A percentile compares a stretch with the other conserved stretches of the same genome.
Conservation (phyloP, 1,140 invertebrate species). For the Triops cancriformis region DNA sequence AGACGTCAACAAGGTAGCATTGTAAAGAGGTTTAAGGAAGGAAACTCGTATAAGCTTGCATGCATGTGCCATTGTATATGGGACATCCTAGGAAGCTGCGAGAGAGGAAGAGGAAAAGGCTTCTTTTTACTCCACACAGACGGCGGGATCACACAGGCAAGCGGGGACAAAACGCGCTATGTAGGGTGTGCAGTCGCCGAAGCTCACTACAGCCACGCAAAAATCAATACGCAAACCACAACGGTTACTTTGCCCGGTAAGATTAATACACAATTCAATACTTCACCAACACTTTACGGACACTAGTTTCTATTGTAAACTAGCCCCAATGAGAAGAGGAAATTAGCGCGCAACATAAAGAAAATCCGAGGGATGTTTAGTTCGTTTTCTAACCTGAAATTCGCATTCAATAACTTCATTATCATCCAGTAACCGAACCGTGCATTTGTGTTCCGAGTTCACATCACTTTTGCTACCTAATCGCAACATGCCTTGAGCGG, state of each 20-base stretch:
- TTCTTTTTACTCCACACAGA: neutral
- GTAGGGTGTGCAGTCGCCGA: neutral
- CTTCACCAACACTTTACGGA: neutral
- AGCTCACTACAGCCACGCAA: neutral
- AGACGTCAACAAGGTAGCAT: neutral
- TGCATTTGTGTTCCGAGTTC: conserved; percentile 83
- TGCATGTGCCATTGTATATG: neutral
- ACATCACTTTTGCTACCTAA: conserved; percentile 72
- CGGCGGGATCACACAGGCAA: neutral
- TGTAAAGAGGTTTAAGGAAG: neutral
- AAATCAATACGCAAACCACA: conserved; percentile 1
- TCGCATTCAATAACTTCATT: conserved; percentile 88
- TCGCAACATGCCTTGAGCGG: conserved; percentile 50
- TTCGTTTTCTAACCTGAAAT: conserved; percentile 68
- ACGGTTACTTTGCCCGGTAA: neutral
- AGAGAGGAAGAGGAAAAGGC: neutral
- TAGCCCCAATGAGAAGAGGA: conserved; percentile 26
- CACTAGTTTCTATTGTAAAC: neutral
- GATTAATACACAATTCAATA: conserved; percentile 11
- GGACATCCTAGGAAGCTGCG: neutral
- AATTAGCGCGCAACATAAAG: neutral
- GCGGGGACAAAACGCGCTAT: neutral
- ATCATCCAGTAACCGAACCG: conserved; percentile 85
- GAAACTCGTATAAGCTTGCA: conserved; percentile 1
- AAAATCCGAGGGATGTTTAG: neutral